Conservation (phyloP, 2,113 vertebrate species). For the Ammodytes marinus region DNA sequence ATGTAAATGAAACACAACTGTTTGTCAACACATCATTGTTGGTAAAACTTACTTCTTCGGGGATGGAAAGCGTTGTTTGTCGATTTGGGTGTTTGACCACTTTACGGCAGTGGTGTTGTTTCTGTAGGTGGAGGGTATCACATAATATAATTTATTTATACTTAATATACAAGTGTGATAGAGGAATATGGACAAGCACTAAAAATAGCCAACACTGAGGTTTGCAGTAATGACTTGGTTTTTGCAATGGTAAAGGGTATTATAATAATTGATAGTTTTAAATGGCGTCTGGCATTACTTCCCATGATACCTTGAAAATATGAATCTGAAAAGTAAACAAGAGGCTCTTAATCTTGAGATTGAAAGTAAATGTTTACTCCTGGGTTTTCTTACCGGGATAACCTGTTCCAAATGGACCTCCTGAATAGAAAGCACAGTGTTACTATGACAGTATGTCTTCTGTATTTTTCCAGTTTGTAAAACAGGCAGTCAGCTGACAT, state of each 20-base stretch:
- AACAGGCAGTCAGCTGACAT: neutral
- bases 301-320: constrained; percentile 32
- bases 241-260: constrained; percentile 19
- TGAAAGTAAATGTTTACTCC: neutral
- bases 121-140: constrained; percentile 9
- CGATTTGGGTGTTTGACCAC: neutral
- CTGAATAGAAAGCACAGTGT: constrained; percentile 22
- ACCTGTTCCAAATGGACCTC: constrained; percentile 51
- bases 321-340: neutral
- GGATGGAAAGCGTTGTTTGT: constrained; percentile 43
- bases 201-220: constrained; percentile 33
- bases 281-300: neutral
- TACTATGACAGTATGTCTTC: neutral
- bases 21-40: neutral
- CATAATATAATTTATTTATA: neutral
- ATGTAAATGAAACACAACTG: neutral
- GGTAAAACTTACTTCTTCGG: constrained; percentile 45
- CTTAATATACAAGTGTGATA: neutral
- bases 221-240: constrained; percentile 4
- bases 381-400: constrained; percentile 25
- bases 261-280: neutral
- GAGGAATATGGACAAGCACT: neutral
- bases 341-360: neutral
- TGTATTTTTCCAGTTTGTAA: neutral
- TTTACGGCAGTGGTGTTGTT: constrained; percentile 17